Evolutionary conservation across 2,113 vertebrate genomes (phyloP).

Genomic region (Ciconia stormi): DNA sequence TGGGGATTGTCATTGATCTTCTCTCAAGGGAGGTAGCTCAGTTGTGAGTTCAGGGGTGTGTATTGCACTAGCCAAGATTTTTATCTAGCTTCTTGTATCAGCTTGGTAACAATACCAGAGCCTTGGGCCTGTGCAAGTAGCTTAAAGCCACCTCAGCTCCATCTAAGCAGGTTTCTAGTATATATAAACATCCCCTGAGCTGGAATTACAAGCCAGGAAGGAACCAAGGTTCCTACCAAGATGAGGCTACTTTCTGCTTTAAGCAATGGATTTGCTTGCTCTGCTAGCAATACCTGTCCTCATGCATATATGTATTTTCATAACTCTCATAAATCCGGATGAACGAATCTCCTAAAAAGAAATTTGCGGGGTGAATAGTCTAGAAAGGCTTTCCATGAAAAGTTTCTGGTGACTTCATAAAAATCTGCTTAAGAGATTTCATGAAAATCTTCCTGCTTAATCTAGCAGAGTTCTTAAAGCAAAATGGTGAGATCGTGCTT

Average conservation of each 20-base stretch:
- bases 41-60: not conserved
- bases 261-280: not conserved
- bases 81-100: not conserved
- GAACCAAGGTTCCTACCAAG: not conserved
- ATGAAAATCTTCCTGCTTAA: not conserved
- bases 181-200: not conserved
- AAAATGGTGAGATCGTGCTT: not conserved
- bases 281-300: not conserved
- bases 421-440: conserved; percentile 14
- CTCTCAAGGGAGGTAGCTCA: not conserved
- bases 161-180: not conserved
- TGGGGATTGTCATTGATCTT: not conserved
- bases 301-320: not conserved
- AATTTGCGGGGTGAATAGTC: not conserved
- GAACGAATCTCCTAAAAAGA: not conserved
- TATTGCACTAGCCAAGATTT: not conserved
- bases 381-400: not conserved
- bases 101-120: not conserved
- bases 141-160: not conserved
- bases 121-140: not conserved
- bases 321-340: not conserved
- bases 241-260: not conserved
- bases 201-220: not conserved
- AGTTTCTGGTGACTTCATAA: not conserved
- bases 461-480: not conserved